phyloP scores from a whole-genome alignment of 2,113 vertebrate genomes.

The Poicephalus meyeri region DNA sequence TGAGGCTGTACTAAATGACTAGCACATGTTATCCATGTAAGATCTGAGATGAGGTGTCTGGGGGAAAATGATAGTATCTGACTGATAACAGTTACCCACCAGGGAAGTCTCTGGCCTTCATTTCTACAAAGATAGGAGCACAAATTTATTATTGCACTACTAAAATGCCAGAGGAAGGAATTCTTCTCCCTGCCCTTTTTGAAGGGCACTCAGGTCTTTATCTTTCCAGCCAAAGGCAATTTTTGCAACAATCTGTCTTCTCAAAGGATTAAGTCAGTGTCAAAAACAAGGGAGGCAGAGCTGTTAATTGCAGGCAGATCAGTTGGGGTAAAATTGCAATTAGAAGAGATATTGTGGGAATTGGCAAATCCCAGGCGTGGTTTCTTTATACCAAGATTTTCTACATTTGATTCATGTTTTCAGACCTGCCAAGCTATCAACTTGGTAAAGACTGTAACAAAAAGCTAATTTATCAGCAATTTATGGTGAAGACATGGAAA shows the following conservation, averaged over 20 bases:
- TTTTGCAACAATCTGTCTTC: constrained; percentile 26
- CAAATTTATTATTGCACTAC: neutral
- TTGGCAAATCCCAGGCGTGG: neutral
- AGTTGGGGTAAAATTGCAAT: constrained; percentile 21
- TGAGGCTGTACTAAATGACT: neutral
- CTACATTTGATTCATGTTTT: neutral
- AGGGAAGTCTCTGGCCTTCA: neutral
- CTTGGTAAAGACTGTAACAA: constrained; percentile 18
- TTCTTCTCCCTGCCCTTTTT: neutral
- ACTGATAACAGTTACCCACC: neutral
- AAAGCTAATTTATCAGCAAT: neutral
- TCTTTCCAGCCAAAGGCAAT: constrained; percentile 18
- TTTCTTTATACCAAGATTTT: constrained; percentile 10
- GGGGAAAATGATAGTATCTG: neutral
- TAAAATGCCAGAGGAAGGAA: neutral
- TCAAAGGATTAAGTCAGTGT: constrained; percentile 8
- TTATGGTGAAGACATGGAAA: neutral
- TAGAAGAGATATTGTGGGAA: constrained; percentile 21
- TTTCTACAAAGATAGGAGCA: neutral
- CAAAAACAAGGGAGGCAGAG: constrained; percentile 14
- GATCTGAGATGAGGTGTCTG: neutral
- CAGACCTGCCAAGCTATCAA: neutral
- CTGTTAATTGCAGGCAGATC: constrained; percentile 48
- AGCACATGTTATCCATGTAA: neutral
- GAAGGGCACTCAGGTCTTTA: constrained; percentile 7